Evolutionary conservation across 2,797 vertebrate genomes (phyloP).

Genomic region (Megalops cyprinoides): DNA sequence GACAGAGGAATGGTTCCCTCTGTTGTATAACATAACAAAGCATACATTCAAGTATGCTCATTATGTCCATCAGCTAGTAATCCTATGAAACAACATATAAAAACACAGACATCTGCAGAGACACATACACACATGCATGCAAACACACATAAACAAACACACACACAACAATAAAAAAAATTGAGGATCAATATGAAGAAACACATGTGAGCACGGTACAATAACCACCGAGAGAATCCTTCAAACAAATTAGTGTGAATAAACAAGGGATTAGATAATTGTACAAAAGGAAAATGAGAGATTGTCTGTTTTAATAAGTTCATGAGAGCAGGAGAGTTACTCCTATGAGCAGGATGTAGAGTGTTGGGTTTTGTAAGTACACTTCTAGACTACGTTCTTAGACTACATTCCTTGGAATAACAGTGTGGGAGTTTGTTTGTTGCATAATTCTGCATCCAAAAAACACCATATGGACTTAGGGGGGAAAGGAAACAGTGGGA

Average conservation of each 20-base stretch:
- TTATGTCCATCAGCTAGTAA: background rate
- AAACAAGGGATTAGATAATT: too few relatives aligned
- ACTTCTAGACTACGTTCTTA: too few relatives aligned
- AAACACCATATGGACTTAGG: slow-evolving; percentile 35
- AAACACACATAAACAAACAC: slow-evolving; percentile 32
- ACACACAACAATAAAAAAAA: slow-evolving; percentile 32
- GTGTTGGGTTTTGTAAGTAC: background rate
- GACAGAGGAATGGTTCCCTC: background rate
- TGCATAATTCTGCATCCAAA: slow-evolving; percentile 35
- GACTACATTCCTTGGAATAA: slow-evolving; percentile 16
- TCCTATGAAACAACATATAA: background rate
- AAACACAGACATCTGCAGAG: background rate
- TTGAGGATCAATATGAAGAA: background rate
- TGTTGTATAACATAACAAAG: background rate
- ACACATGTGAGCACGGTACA: background rate
- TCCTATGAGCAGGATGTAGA: too few relatives aligned
- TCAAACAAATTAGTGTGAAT: too few relatives aligned
- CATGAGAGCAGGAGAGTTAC: background rate
- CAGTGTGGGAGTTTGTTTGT: background rate
- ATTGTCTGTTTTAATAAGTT: background rate
- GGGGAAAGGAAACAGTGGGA: slow-evolving; percentile 8
- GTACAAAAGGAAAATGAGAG: too few relatives aligned
- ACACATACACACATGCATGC: background rate
- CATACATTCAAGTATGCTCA: background rate
- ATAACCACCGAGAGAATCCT: background rate